A percentile compares a stretch with the other conserved stretches of the same genome.
Evolutionary conservation across 2,888 invertebrate genomes (phyloP).

Genomic region (Cephus pygmeus): DNA sequence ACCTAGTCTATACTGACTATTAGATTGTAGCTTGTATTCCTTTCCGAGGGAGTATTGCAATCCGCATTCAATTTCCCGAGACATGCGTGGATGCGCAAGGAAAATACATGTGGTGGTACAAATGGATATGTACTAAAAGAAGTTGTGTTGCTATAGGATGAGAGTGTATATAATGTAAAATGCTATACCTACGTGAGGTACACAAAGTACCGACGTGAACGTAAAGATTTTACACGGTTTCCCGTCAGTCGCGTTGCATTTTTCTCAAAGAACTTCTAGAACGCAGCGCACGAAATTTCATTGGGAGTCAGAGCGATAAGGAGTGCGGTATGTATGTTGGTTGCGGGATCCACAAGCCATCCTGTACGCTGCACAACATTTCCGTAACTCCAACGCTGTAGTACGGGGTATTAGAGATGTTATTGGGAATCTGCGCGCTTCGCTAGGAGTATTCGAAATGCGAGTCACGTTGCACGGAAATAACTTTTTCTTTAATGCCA

Average conservation of each 20-base stretch:
- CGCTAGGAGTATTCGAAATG: neutral
- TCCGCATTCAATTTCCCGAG: constrained; percentile 35
- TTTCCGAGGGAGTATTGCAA: neutral
- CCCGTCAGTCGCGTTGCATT: neutral
- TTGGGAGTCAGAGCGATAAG: neutral
- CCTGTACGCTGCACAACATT: neutral
- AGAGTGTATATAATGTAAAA: neutral
- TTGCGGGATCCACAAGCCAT: neutral
- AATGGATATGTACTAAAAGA: neutral
- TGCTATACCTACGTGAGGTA: neutral
- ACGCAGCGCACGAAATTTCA: neutral
- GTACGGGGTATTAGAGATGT: neutral
- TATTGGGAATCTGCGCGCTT: neutral
- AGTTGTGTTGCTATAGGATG: neutral
- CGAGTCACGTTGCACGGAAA: neutral
- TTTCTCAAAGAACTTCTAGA: neutral
- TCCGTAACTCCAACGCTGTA: neutral
- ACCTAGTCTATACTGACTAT: neutral
- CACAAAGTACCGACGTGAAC: neutral
- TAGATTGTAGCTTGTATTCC: neutral
- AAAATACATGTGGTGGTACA: neutral
- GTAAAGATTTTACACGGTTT: neutral
- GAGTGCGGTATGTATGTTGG: neutral
- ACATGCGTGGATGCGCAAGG: constrained; percentile 23
- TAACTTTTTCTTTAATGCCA: neutral